phyloP scores from a whole-genome alignment of 2,113 vertebrate species.

The Chloropsis cyanopogon region DNA sequence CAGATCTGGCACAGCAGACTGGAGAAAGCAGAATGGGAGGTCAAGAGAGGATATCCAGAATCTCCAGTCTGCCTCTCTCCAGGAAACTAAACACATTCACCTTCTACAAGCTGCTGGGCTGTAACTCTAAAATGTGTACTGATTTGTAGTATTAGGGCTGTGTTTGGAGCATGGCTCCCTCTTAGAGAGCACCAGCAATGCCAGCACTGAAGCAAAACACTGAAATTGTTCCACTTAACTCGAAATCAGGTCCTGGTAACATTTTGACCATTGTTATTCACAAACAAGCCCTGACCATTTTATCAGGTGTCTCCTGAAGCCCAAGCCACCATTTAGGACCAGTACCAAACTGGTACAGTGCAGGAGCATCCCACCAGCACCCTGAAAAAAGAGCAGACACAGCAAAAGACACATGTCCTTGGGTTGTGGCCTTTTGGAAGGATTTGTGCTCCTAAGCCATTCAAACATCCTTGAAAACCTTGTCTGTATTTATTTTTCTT shows the following conservation, averaged over 20 bases:
- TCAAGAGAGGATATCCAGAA: background rate
- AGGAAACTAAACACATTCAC: background rate
- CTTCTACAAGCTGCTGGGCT: background rate
- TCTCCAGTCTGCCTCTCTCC: background rate
- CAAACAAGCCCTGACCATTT: background rate
- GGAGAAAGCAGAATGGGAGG: background rate
- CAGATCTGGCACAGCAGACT: background rate
- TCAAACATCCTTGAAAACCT: background rate
- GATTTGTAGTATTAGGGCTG: background rate
- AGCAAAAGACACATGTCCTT: background rate
- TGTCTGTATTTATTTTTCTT: background rate
- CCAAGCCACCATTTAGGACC: background rate
- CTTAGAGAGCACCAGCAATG: background rate
- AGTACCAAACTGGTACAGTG: background rate
- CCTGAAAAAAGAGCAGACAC: background rate
- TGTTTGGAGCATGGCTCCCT: background rate
- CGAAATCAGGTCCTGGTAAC: rapidly evolving
- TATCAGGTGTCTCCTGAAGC: background rate
- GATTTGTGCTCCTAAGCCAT: background rate
- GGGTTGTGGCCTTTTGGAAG: background rate
- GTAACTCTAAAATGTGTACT: background rate
- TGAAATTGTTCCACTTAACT: background rate
- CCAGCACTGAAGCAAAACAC: background rate
- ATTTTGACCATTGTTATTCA: background rate
- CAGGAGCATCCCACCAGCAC: background rate